phyloP scores from a whole-genome alignment of 2,888 invertebrate genomes.

The Xylota segnis region DNA sequence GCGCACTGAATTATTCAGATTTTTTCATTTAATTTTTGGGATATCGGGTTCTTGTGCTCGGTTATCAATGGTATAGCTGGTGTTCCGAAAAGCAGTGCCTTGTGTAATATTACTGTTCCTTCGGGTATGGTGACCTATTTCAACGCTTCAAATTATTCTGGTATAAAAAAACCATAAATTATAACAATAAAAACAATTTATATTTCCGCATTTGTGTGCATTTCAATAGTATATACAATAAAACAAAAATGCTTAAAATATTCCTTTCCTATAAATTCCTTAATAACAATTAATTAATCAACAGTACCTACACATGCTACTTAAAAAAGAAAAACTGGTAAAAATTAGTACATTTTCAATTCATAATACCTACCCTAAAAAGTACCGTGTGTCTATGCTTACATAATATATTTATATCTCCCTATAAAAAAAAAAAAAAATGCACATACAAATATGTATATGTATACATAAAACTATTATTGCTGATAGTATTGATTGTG shows the following conservation, averaged over 20 bases:
- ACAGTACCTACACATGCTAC: slow-evolving; percentile 52
- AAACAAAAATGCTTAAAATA: slow-evolving; percentile 26
- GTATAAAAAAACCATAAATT: not conserved
- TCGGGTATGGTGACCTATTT: too few species aligned
- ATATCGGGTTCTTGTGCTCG: too few species aligned
- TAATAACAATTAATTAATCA: slow-evolving; percentile 36
- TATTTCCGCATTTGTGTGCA: slow-evolving; percentile 47
- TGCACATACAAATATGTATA: slow-evolving; percentile 13
- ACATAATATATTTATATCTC: slow-evolving; percentile 45
- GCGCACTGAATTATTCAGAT: too few species aligned
- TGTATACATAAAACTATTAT: slow-evolving; percentile 7
- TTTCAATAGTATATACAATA: slow-evolving; percentile 44
- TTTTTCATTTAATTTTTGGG: too few species aligned
- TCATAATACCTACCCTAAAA: slow-evolving; percentile 60
- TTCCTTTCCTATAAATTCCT: slow-evolving; percentile 40
- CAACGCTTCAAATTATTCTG: too few species aligned
- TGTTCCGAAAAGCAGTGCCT: too few species aligned
- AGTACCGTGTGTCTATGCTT: slow-evolving; percentile 42
- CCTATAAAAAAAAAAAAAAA: slow-evolving; percentile 47
- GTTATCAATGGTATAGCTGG: too few species aligned
- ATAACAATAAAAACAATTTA: slow-evolving; percentile 65
- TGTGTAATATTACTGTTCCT: too few species aligned
- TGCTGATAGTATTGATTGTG: slow-evolving; percentile 48
- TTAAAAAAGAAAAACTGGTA: slow-evolving; percentile 51
- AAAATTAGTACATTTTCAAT: slow-evolving; percentile 49